These are phyloP conservation scores for Congeria kusceri DNA, from an alignment of 2,888 invertebrate species.

Conservation along the genomic window DNA sequence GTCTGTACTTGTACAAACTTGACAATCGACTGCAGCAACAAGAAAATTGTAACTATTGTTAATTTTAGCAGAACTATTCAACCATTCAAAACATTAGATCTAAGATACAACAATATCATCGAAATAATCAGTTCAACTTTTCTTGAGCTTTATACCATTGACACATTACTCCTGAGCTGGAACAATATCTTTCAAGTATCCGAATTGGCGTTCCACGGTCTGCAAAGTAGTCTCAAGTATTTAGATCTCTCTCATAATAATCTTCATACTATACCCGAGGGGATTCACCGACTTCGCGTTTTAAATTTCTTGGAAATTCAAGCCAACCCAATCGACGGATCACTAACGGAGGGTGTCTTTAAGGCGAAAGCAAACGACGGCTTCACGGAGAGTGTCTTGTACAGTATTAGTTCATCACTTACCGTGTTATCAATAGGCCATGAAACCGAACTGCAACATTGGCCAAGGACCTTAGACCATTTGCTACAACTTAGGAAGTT, in stretches of 20 bases:
- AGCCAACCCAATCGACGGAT: conserved; percentile 34
- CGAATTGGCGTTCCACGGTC: conserved; percentile 38
- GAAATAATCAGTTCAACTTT: background rate
- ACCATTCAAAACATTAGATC: background rate
- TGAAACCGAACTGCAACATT: background rate
- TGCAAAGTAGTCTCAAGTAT: conserved; percentile 23
- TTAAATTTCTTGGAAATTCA: conserved; percentile 43
- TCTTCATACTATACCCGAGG: conserved; percentile 24
- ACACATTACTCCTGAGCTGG: conserved; percentile 28
- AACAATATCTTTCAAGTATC: conserved; percentile 49
- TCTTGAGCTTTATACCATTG: background rate
- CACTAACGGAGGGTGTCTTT: background rate
- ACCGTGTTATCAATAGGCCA: conserved; percentile 20
- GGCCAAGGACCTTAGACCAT: conserved; percentile 22
- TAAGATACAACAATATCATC: background rate
- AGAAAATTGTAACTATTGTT: background rate
- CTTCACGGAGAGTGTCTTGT: conserved; percentile 1
- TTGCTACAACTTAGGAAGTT: conserved; percentile 3
- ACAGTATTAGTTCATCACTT: conserved; percentile 6
- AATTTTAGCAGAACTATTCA: background rate
- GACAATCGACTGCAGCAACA: conserved; percentile 3
- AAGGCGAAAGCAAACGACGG: background rate
- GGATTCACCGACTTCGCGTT: conserved; percentile 27
- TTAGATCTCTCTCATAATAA: conserved; percentile 49
- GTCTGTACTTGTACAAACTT: conserved; percentile 8